phyloP scores from a whole-genome alignment of 1,140 invertebrate genomes.

The Heliconius himera region DNA sequence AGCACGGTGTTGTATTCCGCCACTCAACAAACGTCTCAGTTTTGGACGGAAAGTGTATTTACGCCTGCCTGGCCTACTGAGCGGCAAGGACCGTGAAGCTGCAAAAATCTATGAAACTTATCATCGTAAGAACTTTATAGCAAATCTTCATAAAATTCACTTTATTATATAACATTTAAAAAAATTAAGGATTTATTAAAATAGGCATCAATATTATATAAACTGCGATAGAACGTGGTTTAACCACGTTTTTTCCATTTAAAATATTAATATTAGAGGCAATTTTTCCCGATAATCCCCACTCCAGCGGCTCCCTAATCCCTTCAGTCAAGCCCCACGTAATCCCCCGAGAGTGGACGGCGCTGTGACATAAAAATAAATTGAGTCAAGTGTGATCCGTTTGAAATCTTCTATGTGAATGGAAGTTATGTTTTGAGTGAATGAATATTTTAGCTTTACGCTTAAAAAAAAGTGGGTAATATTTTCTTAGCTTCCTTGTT shows the following conservation, averaged over 20 bases:
- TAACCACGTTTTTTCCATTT: background rate
- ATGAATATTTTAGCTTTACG: background rate
- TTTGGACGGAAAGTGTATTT: too few species aligned
- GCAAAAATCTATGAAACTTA: too few species aligned
- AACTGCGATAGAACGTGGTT: background rate
- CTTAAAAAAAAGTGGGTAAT: too few species aligned
- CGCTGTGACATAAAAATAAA: constrained; percentile 2
- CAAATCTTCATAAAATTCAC: background rate
- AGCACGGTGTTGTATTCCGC: too few species aligned
- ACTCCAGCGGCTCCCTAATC: constrained; percentile 16
- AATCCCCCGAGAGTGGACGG: background rate
- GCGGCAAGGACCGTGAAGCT: too few species aligned
- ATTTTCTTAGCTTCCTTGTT: too few species aligned
- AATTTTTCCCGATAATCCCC: constrained; percentile 21
- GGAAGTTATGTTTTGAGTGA: background rate
- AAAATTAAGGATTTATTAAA: too few species aligned
- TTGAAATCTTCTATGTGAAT: background rate
- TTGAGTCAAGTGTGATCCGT: background rate
- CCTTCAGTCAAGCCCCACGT: constrained; percentile 3
- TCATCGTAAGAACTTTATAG: too few species aligned
- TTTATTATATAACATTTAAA: background rate
- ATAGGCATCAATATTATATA: background rate
- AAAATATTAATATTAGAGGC: constrained; percentile 13
- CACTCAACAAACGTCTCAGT: too few species aligned
- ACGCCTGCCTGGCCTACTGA: too few species aligned